Base-by-base conservation (phyloP, 2,113 vertebrate species). In the Aspidoscelis tigris region DNA sequence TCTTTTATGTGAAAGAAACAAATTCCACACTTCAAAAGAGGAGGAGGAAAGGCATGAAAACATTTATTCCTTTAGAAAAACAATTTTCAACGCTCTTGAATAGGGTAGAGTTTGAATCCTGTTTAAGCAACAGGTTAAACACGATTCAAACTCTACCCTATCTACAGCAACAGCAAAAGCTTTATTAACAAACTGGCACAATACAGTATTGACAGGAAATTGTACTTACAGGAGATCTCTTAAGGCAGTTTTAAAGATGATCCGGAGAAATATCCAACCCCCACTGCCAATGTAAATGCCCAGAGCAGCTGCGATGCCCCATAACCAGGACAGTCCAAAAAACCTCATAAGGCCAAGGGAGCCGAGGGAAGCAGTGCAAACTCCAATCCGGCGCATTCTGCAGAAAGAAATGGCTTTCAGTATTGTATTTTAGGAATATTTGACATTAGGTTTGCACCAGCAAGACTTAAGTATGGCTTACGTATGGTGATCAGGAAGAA, bases 251-350 rank as follows among this genome's bases (percentile, higher is more conserved):
- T 95, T 91, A 47, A 93, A 94, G 81, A 96, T 92, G 18, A 99
- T 95, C 82, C 98, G 97, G 87, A 99, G 95, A 93, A 97, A 97
- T 61, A 95, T 96, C 98, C 98, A 99, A 43, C 97, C 97, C 5
- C 96, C 97, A 3, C 96, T 92, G 53, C 97, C 96, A 77, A 98
- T 93, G 93, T 97, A 98, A 33, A 98, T 86, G 4, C 96, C 95
- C 22, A 99, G 86, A 41, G 96, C 95, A 1, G 96, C 97, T 41
- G 95, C 97, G 55, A 97, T 33, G 83, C 96, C 97, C 98, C 98
- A 99, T 85, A 95, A 88, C 98, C 98, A 99, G 80, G 97, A 96
- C 76, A 97, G 91, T 33, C 97, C 97, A 12, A 98, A 91, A 79
- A 98, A 90, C 43, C 97, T 96, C 69, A 95, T 76, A 61, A 96